Base-by-base conservation (phyloP, 2,888 invertebrate species). In the Oscheius sp. region DNA sequence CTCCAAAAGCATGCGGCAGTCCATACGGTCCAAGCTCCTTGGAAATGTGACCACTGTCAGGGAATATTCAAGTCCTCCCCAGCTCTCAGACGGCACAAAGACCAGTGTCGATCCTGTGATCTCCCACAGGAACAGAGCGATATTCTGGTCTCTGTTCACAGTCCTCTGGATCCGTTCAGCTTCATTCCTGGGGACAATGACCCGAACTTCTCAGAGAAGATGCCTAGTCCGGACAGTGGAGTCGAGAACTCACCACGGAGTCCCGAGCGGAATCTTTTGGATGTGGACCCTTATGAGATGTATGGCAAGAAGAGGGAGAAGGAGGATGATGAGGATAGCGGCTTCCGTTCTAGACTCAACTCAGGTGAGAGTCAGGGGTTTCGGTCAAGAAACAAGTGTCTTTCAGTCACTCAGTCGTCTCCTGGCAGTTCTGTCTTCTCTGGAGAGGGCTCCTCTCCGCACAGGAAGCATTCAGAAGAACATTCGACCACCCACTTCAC, bases 11-110 rank as follows among this genome's bases (percentile, higher is more conserved):
- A 88, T 74, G 62, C 76, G 4, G 55, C 77, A 11, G 70, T 80
- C 4, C 88, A 88, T 78, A 63, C 86, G 2, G 77, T 76, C 1
- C 76, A 73, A 1, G 84, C 84, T 4, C 82, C 84, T 1, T 88
- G 86, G 77, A 78, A 79, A 51, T 88, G 88, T 72, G 76, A 73
- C 37, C 82, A 80, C 2, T 88, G 88, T 73, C 74, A 73, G 53
- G 87, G 86, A 35, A 75, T 79, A 33, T 83, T 83, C 50, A 70
- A 74, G 51, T 85, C 85, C 7, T 80, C 82, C 29, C 70, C 85
- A 1, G 86, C 88, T 35, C 81, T 88, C 13, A 81, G 88, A 13
- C 84, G 88, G 7, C 88, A 88, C 75, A 78, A 80, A 48, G 87
- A 88, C 76, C 85, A 86, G 57, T 84, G 83, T 53, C 79, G 86